Conservation (phyloP, 2,888 invertebrate species). For the Leptopterna dolabrata region DNA sequence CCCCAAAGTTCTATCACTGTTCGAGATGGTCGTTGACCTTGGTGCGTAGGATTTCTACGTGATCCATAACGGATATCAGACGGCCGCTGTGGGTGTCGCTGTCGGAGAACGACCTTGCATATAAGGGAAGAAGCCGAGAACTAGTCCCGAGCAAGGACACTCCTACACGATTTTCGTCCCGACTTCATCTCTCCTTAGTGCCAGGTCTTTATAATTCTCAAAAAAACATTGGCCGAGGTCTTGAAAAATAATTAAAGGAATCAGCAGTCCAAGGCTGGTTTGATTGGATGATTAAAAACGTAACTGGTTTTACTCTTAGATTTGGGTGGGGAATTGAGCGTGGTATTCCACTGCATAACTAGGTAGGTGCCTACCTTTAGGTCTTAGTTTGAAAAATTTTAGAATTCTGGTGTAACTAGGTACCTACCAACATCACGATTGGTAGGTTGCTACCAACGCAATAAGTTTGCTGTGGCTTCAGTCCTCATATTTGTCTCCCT, state of each 20-base stretch:
- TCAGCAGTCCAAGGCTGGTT: background rate
- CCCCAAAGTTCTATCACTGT: background rate
- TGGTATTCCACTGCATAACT: too few species aligned
- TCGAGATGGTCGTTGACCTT: constrained; percentile 32
- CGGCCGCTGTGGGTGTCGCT: constrained; percentile 19
- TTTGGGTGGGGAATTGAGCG: background rate
- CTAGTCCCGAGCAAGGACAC: constrained; percentile 30
- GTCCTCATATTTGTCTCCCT: too few species aligned
- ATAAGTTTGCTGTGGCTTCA: too few species aligned
- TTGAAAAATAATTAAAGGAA: background rate
- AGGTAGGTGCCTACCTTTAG: too few species aligned
- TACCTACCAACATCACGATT: too few species aligned
- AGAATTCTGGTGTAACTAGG: too few species aligned
- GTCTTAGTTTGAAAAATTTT: too few species aligned
- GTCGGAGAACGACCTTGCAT: constrained; percentile 40
- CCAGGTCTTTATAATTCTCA: background rate
- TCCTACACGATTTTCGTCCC: background rate
- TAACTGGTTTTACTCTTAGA: background rate
- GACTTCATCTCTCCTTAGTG: background rate
- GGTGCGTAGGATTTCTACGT: constrained; percentile 21
- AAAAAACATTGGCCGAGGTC: background rate
- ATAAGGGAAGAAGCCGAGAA: constrained; percentile 22
- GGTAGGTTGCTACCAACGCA: too few species aligned
- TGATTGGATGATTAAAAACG: background rate
- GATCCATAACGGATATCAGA: constrained; percentile 18